Evolutionary conservation across 2,888 invertebrate species (phyloP), one percentile per base, ranked within the genome.

Genomic region (Ecliptopera silaceata): DNA sequence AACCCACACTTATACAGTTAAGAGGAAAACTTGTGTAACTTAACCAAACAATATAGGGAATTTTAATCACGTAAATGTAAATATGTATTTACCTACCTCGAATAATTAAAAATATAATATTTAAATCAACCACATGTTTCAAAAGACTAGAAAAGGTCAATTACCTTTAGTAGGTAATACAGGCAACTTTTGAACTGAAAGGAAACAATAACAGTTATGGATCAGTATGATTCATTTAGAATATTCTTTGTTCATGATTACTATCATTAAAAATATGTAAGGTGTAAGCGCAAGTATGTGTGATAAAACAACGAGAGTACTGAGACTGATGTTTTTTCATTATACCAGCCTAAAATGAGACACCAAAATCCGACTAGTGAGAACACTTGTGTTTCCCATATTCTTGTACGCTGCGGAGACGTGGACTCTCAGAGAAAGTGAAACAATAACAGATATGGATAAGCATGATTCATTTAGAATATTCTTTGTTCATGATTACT

Each of bases 201-300:
- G 38, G 13, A 39, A 45, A 41, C 53, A 46, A 41, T 34, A 18
- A 32, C 46, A 32, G 13, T 34, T 41, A 41, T 32, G 41, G 41
- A 41, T 46, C 32, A 20, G 12, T 12, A 41, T 46, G 22, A 32
- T 32, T 32, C 18, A 52, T 31, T 38, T 12, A 20, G 26, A 36
- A 18, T 29, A 49, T 51, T 12, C 18, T 45, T 46, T 39, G 22
- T 36, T 8, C n/a, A 36, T 8, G 15, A 36, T 45, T 46, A 42
- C 41, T 22, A 47, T 41, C 41, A 54, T 46, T 47, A 47, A 42
- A 46, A 18, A 34, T 41, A n/a, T n/a, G n/a, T n/a, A n/a, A 34
- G 38, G 51, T 29, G 29, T 44, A 22, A 17, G 29, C 36, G 12
- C 10, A 26, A n/a, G 29, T 5, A 26, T 15, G 29, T 5, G 8